Base-by-base conservation (phyloP, 2,797 vertebrate species). In the Gymnothorax javanicus region DNA sequence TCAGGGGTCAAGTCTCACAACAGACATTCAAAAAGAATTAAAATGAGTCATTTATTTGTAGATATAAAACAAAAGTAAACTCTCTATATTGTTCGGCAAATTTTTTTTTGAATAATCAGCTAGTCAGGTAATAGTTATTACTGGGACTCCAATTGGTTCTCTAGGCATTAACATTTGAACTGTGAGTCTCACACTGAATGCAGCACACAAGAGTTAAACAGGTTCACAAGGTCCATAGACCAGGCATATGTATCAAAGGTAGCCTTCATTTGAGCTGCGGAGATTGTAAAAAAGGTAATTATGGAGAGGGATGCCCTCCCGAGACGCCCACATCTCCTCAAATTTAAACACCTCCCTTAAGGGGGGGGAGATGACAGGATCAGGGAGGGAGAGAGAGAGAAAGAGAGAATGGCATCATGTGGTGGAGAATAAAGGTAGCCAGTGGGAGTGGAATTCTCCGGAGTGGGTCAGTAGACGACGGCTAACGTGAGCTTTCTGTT, bases 241-340 rank as follows among this genome's bases (percentile, higher is more conserved):
- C 73, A 77, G 73, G 33, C 15, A 17, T 43, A 20, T 52, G 17
- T 77, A 79, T 79, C 75, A 79, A 79, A 79, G 75, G 50, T 7
- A n/a, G 17, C 75, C 75, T 79, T 79, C 15, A 54, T 79, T 54
- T 79, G 75, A 79, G 54, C 50, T 11, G 50, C 50, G 75, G 17
- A 79, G 75, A 15, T 50, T 50, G 75, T 79, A 79, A 79, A 79
- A 43, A 79, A 79, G 50, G 75, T 79, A n/a, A 79, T 79, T 79
- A 79, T 54, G 15, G 50, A 8, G 75, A 33, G 50, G 75, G 50
- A 15, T 8, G 3, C 4, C 75, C 43, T 54, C 50, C 75, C 75
- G 20, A 23, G 50, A 23, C 43, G 75, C 75, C 43, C 43, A 7
- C 17, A 77, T 52, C 73, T 52, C 73, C 75, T 79, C n/a, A 17